These are phyloP conservation scores for Thunnus albacares DNA, from an alignment of 2,797 vertebrate genomes.

Conservation along the genomic window DNA sequence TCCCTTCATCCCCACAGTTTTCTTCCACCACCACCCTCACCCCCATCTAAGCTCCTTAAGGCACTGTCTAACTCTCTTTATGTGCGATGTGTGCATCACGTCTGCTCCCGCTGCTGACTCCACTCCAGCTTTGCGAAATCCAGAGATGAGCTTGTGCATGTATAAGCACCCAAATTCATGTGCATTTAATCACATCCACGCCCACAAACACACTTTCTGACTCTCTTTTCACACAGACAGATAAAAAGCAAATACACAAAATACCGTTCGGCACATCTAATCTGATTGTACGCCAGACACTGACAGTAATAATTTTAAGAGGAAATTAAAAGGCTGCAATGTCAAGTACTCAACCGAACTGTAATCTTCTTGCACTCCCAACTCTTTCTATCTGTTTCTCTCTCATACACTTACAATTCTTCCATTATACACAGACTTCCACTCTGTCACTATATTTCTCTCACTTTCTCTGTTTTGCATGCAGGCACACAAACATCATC, in stretches of 20 bases:
- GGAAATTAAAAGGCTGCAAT: conserved; percentile 46
- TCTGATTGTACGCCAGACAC: conserved; percentile 22
- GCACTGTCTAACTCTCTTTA: conserved; percentile 59
- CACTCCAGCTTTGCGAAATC: conserved; percentile 55
- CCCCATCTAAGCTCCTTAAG: conserved; percentile 65
- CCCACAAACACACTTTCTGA: conserved; percentile 1
- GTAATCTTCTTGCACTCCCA: not conserved
- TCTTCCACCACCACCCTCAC: conserved; percentile 2
- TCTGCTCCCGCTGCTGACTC: conserved; percentile 55
- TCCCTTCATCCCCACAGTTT: conserved; percentile 48
- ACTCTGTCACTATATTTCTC: conserved; percentile 16
- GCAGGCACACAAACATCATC: conserved; percentile 41
- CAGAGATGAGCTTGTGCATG: conserved; percentile 28
- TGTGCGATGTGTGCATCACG: conserved; percentile 44
- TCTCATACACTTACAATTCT: conserved; percentile 18
- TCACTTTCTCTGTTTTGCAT: conserved; percentile 44
- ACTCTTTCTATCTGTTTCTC: conserved; percentile 21
- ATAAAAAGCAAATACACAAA: not conserved
- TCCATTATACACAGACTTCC: not conserved
- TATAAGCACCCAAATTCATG: conserved; percentile 6
- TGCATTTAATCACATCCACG: conserved; percentile 36
- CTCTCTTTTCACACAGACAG: conserved; percentile 5
- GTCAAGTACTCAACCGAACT: conserved; percentile 23
- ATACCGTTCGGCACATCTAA: conserved; percentile 19
- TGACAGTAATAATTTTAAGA: conserved; percentile 19